phyloP scores from a whole-genome alignment of 2,797 vertebrate genomes.

The Ctenosaura bakeri region DNA sequence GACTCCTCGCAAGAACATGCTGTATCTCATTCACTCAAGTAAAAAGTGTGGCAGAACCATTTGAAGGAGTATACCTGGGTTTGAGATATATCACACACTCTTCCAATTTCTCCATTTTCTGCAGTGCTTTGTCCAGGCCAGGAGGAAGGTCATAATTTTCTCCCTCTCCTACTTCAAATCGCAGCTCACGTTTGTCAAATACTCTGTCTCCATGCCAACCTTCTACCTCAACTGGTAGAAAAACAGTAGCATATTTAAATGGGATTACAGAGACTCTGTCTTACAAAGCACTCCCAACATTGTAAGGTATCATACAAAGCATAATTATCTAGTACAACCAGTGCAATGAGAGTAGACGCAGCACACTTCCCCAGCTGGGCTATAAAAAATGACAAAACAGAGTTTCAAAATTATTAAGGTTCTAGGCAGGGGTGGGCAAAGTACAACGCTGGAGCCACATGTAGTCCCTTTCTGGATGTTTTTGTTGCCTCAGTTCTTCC shows the following conservation, averaged over 20 bases:
- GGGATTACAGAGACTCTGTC: background rate
- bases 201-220: conserved; percentile 83
- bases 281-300: background rate
- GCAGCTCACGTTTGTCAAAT: conserved; percentile 91
- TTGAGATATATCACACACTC: conserved; percentile 90
- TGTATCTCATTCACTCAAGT: background rate
- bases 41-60: background rate
- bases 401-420: background rate
- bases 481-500: no score
- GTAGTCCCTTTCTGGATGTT: no score
- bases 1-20: background rate
- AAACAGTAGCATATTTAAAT: conserved; percentile 8
- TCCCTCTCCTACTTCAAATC: conserved; percentile 93
- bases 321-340: background rate
- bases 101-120: conserved; percentile 94
- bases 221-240: conserved; percentile 84
- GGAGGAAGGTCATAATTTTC: conserved; percentile 87
- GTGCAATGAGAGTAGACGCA: background rate
- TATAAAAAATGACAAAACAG: background rate
- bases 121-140: conserved; percentile 93
- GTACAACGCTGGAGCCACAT: no score
- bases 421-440: no score
- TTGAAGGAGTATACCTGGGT: conserved; percentile 85
- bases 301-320: background rate
- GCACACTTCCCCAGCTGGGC: background rate